Evolutionary conservation across 2,113 vertebrate genomes (phyloP), one percentile per base, ranked within the genome.

Genomic region (Melanerpes formicivorus): DNA sequence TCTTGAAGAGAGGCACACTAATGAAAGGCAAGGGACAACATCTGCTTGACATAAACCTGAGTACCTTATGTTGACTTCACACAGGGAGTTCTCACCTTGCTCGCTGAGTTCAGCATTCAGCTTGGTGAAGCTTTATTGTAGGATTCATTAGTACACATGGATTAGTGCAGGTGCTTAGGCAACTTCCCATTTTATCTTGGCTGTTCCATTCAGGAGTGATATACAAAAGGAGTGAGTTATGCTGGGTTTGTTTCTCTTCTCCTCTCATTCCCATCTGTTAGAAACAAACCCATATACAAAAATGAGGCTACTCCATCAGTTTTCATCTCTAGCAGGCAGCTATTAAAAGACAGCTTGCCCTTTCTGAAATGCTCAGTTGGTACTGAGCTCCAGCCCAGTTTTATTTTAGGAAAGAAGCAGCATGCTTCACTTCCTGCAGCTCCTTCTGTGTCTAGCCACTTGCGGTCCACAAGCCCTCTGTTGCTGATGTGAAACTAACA

Each of bases 391-490:
- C 67, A 60, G 55, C 66, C 72, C 67, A 9, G 32, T 87, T 93
- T 90, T 92, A 66, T 88, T 95, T 93, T 78, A 40, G 89, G 78
- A n/a, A 2, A 32, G 59, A 82, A 81, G 64, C 44, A 37, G 54
- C 69, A 87, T 50, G 46, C 84, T 92, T 87, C 67, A 52, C 73
- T 96, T 83, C 76, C 91, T 67, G 58, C 29, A 71, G 82, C 65
- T 90, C 59, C 64, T 84, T 71, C 82, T 77, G 37, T 30, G 54
- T 67, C 64, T 37, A 63, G 59, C 81, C 60, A 44, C 72, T 93
- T 55, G 64, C 40, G 80, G 59, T 82, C 90, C 62, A 34, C 37
- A 23, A 66, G 67, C 65, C 65, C 42, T 8, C 34, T 13, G 37
- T 4, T 75, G 65, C 71, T 73, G 78, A 84, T 90, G 40, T 77